Conservation (phyloP, 2,797 vertebrate genomes). For the Rhinichthys osculus region DNA sequence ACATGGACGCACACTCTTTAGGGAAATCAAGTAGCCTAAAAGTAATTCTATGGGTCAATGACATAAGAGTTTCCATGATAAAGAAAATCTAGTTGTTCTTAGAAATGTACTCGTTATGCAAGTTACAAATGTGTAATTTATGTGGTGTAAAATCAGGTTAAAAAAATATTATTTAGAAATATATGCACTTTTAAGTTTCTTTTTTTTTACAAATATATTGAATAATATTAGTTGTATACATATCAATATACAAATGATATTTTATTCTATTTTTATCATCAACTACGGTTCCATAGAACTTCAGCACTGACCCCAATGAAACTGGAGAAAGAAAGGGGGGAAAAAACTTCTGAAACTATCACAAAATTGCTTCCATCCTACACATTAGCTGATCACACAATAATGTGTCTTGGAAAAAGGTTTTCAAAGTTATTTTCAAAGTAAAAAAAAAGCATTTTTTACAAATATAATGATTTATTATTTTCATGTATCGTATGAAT, state of each 20-base stretch:
- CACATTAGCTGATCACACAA: background rate
- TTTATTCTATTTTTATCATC: background rate
- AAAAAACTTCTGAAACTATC: no score
- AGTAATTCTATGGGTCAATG: background rate
- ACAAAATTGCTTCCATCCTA: conserved; percentile 11
- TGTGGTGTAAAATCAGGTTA: background rate
- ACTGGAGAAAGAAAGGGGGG: no score
- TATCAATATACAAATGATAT: background rate
- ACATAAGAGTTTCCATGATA: background rate
- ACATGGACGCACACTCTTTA: conserved; percentile 50
- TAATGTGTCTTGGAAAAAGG: background rate
- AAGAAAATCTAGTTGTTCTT: background rate
- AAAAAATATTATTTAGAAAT: no score
- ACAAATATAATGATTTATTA: background rate
- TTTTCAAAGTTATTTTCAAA: no score
- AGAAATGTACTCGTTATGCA: background rate
- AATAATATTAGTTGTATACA: background rate
- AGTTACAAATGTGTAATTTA: background rate
- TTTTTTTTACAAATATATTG: background rate
- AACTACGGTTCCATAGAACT: background rate
- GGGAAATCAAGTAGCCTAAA: conserved; percentile 59
- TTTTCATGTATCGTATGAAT: background rate
- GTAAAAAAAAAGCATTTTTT: no score
- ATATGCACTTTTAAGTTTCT: background rate
- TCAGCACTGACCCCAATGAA: no score